Conservation (phyloP, 2,113 vertebrate genomes). For the Corythoichthys intestinalis region DNA sequence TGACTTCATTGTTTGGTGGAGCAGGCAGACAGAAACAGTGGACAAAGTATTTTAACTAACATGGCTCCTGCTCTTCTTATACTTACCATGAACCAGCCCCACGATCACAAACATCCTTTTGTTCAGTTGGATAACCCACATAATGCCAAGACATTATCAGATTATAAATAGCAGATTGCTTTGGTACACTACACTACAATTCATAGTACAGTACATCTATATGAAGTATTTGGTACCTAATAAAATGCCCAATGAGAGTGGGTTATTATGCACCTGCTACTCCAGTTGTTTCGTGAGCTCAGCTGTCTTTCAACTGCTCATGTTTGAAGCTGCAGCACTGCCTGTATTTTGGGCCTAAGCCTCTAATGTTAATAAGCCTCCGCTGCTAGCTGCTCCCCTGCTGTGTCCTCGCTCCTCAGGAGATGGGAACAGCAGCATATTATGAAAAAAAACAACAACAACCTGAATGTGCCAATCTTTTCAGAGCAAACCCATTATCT, state of each 20-base stretch:
- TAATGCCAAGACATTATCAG: not conserved
- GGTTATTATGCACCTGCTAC: not conserved
- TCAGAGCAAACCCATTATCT: slow-evolving; percentile 18
- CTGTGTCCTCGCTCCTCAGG: slow-evolving; percentile 42
- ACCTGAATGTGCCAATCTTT: slow-evolving; percentile 6
- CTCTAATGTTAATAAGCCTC: slow-evolving; percentile 62
- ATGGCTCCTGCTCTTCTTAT: not conserved
- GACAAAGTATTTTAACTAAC: not conserved
- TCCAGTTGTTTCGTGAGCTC: not conserved
- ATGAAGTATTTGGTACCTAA: not conserved
- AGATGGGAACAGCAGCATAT: slow-evolving; percentile 36
- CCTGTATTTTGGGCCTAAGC: slow-evolving; percentile 23
- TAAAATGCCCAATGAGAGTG: not conserved
- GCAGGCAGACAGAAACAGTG: not conserved
- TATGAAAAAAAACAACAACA: slow-evolving; percentile 13
- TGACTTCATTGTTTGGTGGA: slow-evolving; percentile 34
- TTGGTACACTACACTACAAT: not conserved
- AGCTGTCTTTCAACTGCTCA: not conserved
- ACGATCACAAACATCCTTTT: not conserved
- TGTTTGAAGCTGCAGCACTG: not conserved
- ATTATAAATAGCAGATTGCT: not conserved
- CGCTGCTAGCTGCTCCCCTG: slow-evolving; percentile 40
- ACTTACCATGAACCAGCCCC: too few relatives aligned
- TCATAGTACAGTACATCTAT: too few relatives aligned
- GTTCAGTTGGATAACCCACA: not conserved